Evolutionary conservation across 2,888 invertebrate genomes (phyloP).

Genomic region (Eupeodes luniger): DNA sequence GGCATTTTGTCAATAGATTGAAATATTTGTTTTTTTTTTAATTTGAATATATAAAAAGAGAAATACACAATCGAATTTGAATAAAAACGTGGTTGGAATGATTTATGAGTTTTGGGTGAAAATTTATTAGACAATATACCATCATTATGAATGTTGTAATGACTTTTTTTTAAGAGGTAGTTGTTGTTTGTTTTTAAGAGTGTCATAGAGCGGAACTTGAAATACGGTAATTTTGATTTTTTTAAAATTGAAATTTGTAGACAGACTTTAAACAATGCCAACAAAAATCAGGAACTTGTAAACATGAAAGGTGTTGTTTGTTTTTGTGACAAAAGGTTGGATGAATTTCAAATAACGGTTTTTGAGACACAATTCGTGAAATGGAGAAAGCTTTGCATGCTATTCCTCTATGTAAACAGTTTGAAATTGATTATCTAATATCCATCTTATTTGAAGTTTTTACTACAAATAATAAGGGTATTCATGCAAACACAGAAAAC

Average conservation of each 20-base stretch:
- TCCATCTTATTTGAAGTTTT: not conserved
- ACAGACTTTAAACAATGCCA: slow-evolving; percentile 30
- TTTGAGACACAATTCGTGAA: not conserved
- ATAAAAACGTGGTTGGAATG: slow-evolving; percentile 55
- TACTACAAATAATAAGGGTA: not conserved
- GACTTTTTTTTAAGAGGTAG: not conserved
- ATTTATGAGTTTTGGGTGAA: slow-evolving; percentile 40
- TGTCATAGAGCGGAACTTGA: slow-evolving; percentile 33
- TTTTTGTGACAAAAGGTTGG: not conserved
- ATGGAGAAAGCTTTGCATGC: not conserved
- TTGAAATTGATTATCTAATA: not conserved
- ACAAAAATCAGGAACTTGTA: slow-evolving; percentile 15
- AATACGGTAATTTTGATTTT: slow-evolving; percentile 25
- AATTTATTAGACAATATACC: slow-evolving; percentile 36
- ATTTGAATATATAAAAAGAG: slow-evolving; percentile 19
- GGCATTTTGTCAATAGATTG: slow-evolving; percentile 63
- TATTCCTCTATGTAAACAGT: not conserved
- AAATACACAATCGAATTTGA: slow-evolving; percentile 13
- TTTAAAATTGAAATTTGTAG: slow-evolving; percentile 19
- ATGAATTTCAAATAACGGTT: not conserved
- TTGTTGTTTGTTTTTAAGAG: not conserved
- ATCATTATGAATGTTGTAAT: slow-evolving; percentile 7
- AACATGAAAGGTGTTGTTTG: not conserved
- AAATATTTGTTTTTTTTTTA: not conserved
- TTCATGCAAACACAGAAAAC: no score